phyloP scores from a whole-genome alignment of 2,113 vertebrate species.

The Chauna torquata region DNA sequence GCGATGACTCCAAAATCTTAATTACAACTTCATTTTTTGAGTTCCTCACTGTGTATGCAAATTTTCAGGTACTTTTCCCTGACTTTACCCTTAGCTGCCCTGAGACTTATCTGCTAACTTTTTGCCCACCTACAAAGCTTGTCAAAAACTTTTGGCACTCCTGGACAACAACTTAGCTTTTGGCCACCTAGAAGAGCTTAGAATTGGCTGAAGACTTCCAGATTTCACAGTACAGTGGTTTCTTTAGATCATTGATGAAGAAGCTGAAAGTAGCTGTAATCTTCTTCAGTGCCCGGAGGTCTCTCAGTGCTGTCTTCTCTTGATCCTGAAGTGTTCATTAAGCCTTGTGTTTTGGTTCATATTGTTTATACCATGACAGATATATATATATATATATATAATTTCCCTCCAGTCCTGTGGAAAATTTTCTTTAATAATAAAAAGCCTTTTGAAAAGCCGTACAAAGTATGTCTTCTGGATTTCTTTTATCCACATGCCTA shows the following conservation, averaged over 20 bases:
- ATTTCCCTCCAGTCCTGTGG: neutral
- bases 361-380: neutral
- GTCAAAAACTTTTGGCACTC: neutral
- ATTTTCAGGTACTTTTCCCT: neutral
- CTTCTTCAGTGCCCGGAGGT: neutral
- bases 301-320: neutral
- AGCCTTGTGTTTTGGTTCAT: neutral
- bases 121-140: neutral
- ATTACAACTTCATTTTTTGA: neutral
- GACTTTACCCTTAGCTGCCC: neutral
- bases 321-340: neutral
- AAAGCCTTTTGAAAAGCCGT: neutral
- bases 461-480: neutral
- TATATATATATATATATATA: too few species aligned
- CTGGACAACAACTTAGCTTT: neutral
- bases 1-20: fast-evolving
- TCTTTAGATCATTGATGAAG: neutral
- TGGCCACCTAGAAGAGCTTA: neutral
- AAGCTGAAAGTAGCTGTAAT: neutral
- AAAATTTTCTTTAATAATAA: neutral
- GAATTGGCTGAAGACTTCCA: neutral
- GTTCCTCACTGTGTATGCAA: neutral
- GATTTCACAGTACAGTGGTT: neutral
- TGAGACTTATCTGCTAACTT: neutral
- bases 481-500: neutral